Evolutionary conservation across 2,888 invertebrate genomes (phyloP), one percentile per base, ranked within the genome.

Genomic region (Opisthograptis luteolata): DNA sequence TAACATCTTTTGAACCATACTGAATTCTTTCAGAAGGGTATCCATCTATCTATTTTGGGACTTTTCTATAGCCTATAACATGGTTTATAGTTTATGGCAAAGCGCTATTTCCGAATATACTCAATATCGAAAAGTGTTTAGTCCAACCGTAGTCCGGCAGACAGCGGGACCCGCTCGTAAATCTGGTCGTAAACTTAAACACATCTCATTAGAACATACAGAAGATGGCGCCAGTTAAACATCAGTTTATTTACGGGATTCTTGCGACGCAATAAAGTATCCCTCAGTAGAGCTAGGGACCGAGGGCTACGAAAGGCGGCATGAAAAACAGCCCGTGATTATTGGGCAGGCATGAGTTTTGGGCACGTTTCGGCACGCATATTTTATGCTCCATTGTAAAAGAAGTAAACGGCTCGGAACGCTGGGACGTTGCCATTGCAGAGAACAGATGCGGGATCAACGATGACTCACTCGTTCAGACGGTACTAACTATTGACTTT

Each of bases 121-220:
- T 10, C 43, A 19, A 39, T 47, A 39, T 24, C 36, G 22, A 37
- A 32, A 45, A 40, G 30, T 17, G 44, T 62, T 61, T 54, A 64
- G 67, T 60, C 55, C 55, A 55, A 51, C 64, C 59, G 59, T 54
- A 64, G 67, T 60, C 55, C 55, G 55, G 50, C 64, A 60, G 59
- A 60, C 58, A 61, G 64, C 65, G 9, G 25, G 39, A 10, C 24
- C 14, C 57, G 67, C 61, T 77, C 80, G 73, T 80, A 77, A 80
- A 80, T 58, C 44, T 57, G 63, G 53, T 75, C 79, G 71, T 81
- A 80, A 81, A 79, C 63, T 70, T 73, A 69, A 69, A 69, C 62
- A 68, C 66, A 73, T 68, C 72, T 76, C 76, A 76, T 79, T 75
- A 74, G 68, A 70, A 66, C 68, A 70, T 66, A 68, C 66, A 66